Evolutionary conservation across 92 coral and sea anemone species (phyloP), one percentile per base, ranked within the genome.

Genomic region (Bergia puertoricense): DNA sequence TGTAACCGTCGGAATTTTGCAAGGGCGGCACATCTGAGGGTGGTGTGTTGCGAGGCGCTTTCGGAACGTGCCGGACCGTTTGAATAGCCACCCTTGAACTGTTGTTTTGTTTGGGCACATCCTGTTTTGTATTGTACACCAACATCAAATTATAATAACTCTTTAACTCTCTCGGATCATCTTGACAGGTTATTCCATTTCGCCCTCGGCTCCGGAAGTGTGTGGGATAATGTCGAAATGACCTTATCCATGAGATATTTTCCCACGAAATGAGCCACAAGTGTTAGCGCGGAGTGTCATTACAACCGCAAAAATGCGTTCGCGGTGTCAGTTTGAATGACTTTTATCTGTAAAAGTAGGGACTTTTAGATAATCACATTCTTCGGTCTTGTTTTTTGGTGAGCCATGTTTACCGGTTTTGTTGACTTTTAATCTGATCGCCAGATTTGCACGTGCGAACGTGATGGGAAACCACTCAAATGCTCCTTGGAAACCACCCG

Each of bases 201-300:
- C 87, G 87, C 87, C 87, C 68, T 46, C 87, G 87, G 87, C 87
- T 30, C 87, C 87, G 87, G 87, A 84, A 84, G 87, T 48, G 9
- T 45, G 79, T 30, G 65, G 87, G 87, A 71, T 44, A 68, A 69
- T 69, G 77, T 46, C 37, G 43, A 45, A 69, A 73, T 84, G 87
- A 84, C 87, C 75, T 72, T 71, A 93, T 90, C 86, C 82, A 39
- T 86, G 65, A 95, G 88, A 85, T 92, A 93, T 95, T 95, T 95
- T 95, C 96, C 96, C 98, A 93, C 96, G 96, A 94, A 90, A 85
- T 77, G 69, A 91, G 92, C 96, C 93, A 89, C 91, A 90, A 90
- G 89, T 93, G 91, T 82, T 95, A 90, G 92, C 85, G 92, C 90
- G 91, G 88, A 91, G 92, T 88, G 91, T 91, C 83, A 85, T 94